phyloP scores from a whole-genome alignment of 2,888 invertebrate genomes.

The Crepidodera aurea region DNA sequence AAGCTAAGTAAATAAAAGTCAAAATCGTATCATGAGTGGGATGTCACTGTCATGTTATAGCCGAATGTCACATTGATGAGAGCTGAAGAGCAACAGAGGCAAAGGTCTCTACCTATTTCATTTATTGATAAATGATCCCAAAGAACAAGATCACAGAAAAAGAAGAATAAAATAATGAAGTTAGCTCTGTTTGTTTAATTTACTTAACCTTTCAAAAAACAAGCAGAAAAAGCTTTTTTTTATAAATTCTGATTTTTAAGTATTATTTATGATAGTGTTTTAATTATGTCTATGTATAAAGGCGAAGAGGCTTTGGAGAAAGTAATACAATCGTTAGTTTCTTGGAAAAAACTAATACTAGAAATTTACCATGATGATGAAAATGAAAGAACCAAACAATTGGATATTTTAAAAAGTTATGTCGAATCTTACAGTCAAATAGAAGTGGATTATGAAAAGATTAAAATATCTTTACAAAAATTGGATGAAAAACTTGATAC shows the following conservation, averaged over 20 bases:
- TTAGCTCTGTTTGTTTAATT: too few relatives aligned
- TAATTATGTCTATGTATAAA: background rate
- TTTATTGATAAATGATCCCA: too few relatives aligned
- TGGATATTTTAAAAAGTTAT: constrained; percentile 38
- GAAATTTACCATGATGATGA: constrained; percentile 37
- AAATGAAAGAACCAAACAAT: constrained; percentile 31
- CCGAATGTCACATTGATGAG: background rate
- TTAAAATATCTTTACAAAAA: constrained; percentile 41
- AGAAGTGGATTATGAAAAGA: constrained; percentile 41
- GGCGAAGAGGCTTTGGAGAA: constrained; percentile 32
- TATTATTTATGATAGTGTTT: too few relatives aligned
- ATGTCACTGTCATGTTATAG: constrained; percentile 1
- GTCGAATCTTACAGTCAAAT: constrained; percentile 43
- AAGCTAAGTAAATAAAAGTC: constrained; percentile 29
- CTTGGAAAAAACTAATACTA: constrained; percentile 43
- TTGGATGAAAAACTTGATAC: constrained; percentile 40
- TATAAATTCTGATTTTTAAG: too few relatives aligned
- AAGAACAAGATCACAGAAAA: too few relatives aligned
- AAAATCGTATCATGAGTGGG: constrained; percentile 30
- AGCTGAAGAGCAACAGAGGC: background rate
- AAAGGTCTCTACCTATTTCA: too few relatives aligned
- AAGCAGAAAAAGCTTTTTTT: too few relatives aligned
- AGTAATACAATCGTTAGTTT: constrained; percentile 42
- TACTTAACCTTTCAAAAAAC: too few relatives aligned
- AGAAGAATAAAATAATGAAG: too few relatives aligned